Base-by-base conservation (phyloP, 1,140 invertebrate genomes). In the Vanessa tameamea region DNA sequence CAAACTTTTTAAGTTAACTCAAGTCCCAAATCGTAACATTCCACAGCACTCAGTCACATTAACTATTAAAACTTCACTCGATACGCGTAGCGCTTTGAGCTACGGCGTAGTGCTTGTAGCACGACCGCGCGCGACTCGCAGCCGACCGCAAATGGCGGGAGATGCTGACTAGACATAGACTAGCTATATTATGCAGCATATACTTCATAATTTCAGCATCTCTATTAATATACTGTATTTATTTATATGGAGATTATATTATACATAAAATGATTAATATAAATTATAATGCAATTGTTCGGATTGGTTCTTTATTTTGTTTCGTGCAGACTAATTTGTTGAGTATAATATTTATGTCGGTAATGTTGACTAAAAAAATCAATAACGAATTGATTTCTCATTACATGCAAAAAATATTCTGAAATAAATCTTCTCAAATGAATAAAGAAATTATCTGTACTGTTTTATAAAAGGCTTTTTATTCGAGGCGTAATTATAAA, bases 221-320 rank as follows among this genome's bases (percentile, higher is more conserved):
- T 23, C 50, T 14, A 72, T 53, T 53, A 64, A 37, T 47, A 51
- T 59, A 61, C 69, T 63, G 61, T 15, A 47, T 65, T 47, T 53
- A 15, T 72, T 55, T 72, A 65, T 50, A 16, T 15, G 4, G 13
- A 9, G 14, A 5, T 15, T 59, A 31, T 65, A 51, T 57, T 53
- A 13, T 64, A 47, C 47, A 31, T 53, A 67, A 43, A 9, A 43
- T 8, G 50, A 16, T 63, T 47, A 68, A 16, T 64, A 69, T 74
- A 69, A 68, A 68, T 76, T 64, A 81, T 83, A 82, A 77, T 74
- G 70, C 70, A 82, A 79, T 81, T 72, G 59, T 78, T 74, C 74
- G 79, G 78, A 85, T 84, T 81, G 77, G 2, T 31, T 1, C 79
- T 79, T 78, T 69, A 70, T 72, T 66, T 76, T 75, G 78, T 80